phyloP scores from a whole-genome alignment of 2,888 invertebrate genomes.

The Microplitis deprimator region DNA sequence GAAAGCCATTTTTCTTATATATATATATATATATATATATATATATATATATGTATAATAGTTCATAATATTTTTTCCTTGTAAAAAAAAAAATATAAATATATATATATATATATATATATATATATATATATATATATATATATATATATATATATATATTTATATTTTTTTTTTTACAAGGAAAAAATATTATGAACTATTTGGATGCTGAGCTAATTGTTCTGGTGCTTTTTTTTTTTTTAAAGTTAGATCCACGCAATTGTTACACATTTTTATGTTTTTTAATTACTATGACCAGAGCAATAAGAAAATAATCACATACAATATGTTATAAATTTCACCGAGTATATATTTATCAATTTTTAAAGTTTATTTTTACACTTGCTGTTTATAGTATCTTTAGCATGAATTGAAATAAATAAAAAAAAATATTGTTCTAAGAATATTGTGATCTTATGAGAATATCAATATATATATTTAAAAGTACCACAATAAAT shows the following conservation, averaged over 20 bases:
- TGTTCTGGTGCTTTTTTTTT: slow-evolving; percentile 20
- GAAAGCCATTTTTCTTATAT: slow-evolving; percentile 13
- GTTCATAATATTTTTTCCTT: no score
- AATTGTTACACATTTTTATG: slow-evolving; percentile 8
- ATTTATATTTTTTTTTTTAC: not conserved
- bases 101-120: no score
- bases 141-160: no score
- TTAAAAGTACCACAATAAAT: slow-evolving; percentile 18
- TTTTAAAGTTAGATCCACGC: slow-evolving; percentile 18
- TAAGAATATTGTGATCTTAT: not conserved
- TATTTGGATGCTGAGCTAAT: slow-evolving; percentile 29
- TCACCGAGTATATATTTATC: not conserved
- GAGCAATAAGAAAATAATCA: not conserved
- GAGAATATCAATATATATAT: slow-evolving; percentile 24
- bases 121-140: no score
- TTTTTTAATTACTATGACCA: slow-evolving; percentile 1
- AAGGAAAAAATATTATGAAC: slow-evolving; percentile 20
- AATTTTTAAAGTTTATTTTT: not conserved
- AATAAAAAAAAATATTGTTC: not conserved
- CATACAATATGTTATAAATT: not conserved
- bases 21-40: no score
- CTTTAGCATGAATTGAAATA: not conserved
- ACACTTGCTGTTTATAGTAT: not conserved
- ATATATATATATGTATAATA: no score
- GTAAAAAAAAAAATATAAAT: no score